These are phyloP conservation scores for Nansenia antarctica DNA, from an alignment of 2,113 vertebrate genomes.

Conservation along the genomic window DNA sequence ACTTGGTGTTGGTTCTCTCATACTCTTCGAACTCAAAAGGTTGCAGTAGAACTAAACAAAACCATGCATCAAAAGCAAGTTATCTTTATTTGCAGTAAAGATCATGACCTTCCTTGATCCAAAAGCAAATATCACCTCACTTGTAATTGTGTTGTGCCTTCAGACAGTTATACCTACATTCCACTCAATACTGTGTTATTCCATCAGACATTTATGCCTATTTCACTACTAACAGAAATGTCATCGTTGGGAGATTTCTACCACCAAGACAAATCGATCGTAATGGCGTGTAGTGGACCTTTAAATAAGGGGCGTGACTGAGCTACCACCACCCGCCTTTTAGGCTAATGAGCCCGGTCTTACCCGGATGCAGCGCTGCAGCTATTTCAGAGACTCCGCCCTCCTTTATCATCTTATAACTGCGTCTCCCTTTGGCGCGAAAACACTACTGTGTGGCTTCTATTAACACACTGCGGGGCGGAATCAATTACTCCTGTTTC, in stretches of 20 bases:
- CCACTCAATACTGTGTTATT: too few species aligned
- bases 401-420: constrained; percentile 63
- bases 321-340: constrained; percentile 15
- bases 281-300: not conserved
- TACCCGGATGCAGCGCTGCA: constrained; percentile 71
- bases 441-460: constrained; percentile 67
- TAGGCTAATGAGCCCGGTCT: constrained; percentile 48
- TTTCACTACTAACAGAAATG: not conserved
- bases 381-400: constrained; percentile 65
- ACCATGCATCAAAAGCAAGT: not conserved
- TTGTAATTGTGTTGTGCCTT: too few species aligned
- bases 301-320: constrained; percentile 43
- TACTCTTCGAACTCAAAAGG: too few species aligned
- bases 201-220: too few species aligned
- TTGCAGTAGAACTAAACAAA: too few species aligned
- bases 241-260: not conserved
- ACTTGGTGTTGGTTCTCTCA: too few species aligned
- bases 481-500: constrained; percentile 8
- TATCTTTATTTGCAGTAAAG: not conserved
- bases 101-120: not conserved
- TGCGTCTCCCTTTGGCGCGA: constrained; percentile 70
- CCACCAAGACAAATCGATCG: not conserved
- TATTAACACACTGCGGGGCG: constrained; percentile 33
- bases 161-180: too few species aligned
- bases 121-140: not conserved